A percentile compares a stretch with the other conserved stretches of the same genome.
Evolutionary conservation across 2,113 vertebrate genomes (phyloP).

Genomic region (Bucco capensis): DNA sequence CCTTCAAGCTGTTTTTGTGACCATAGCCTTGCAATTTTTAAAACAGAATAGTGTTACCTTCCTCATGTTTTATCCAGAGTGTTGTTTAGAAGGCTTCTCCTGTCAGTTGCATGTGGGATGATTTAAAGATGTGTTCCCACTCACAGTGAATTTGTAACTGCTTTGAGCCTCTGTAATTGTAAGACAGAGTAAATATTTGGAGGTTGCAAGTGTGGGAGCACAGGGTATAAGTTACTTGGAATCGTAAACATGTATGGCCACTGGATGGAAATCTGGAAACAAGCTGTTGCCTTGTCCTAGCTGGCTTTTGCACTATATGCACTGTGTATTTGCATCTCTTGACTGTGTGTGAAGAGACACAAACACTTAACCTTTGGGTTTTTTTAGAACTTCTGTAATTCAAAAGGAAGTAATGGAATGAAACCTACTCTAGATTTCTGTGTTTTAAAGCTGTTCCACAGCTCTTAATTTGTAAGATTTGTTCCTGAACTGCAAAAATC

Average conservation of each 20-base stretch:
- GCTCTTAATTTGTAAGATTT: conserved; percentile 20
- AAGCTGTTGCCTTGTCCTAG: background rate
- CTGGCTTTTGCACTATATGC: background rate
- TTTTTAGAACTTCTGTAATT: background rate
- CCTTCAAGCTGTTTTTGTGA: background rate
- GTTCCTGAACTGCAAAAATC: conserved; percentile 19
- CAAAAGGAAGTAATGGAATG: background rate
- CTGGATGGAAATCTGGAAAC: background rate
- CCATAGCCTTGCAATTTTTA: background rate
- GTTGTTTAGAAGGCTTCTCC: background rate
- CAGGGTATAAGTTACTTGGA: background rate
- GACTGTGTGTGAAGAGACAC: background rate
- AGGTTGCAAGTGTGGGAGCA: background rate
- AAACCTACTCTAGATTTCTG: background rate
- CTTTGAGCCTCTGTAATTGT: background rate
- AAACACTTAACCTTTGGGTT: background rate
- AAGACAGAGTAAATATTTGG: background rate
- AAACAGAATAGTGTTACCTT: background rate
- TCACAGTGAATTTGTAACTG: background rate
- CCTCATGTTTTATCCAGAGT: background rate
- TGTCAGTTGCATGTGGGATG: background rate
- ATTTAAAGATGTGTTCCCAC: background rate
- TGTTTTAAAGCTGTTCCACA: background rate
- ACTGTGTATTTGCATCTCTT: background rate
- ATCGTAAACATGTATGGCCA: background rate